Evolutionary conservation across 2,888 invertebrate genomes (phyloP).

Genomic region (Bellardia bayeri): DNA sequence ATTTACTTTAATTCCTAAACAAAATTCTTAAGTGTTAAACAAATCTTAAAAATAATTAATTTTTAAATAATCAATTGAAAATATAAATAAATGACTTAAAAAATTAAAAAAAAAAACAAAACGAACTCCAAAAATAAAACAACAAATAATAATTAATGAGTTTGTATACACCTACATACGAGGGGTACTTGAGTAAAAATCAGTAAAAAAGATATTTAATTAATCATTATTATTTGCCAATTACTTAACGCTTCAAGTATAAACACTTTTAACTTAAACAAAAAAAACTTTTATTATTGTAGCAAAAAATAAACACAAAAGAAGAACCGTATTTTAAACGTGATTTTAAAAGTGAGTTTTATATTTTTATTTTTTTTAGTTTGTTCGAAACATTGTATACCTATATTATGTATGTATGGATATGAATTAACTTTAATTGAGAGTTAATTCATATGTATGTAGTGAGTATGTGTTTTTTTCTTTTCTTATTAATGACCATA

Average conservation of each 20-base stretch:
- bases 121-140: not conserved
- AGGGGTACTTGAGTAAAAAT: not conserved
- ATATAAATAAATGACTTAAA: not conserved
- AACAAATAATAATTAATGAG: slow-evolving; percentile 20
- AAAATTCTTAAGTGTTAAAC: not conserved
- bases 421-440: not conserved
- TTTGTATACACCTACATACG: not conserved
- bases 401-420: not conserved
- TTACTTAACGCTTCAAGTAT: slow-evolving; percentile 63
- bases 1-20: too few relatives aligned
- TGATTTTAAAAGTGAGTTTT: slow-evolving; percentile 67
- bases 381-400: slow-evolving; percentile 13
- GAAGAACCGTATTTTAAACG: slow-evolving; percentile 30
- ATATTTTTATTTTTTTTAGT: not conserved
- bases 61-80: not conserved
- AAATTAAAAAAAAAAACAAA: not conserved
- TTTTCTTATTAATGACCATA: slow-evolving; percentile 53
- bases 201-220: not conserved
- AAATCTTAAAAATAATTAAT: not conserved
- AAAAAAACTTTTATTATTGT: slow-evolving; percentile 41
- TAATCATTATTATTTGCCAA: slow-evolving; percentile 62
- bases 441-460: slow-evolving; percentile 18
- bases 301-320: slow-evolving; percentile 11
- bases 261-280: slow-evolving; percentile 46
- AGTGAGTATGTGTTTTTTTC: slow-evolving; percentile 38